Evolutionary conservation across 1,140 invertebrate species (phyloP), one percentile per base, ranked within the genome.

Genomic region (Drosophila leontia): DNA sequence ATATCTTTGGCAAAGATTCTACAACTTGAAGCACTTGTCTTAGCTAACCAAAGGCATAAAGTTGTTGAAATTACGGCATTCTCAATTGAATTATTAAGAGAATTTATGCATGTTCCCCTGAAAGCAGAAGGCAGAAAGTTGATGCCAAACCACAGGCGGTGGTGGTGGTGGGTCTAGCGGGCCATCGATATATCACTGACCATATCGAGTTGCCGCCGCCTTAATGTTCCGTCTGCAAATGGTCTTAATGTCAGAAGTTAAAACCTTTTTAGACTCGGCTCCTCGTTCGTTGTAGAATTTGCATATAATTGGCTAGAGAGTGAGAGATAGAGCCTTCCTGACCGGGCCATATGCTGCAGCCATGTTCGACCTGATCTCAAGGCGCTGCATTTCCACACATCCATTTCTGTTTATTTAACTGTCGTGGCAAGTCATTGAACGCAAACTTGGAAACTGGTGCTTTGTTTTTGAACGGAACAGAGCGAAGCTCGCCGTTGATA

Each of bases 241-340:
- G 84, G 84, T 87, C 75, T 90, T 87, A 87, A 87, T 87, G 84
- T 90, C 84, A 88, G 67, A 84, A 80, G 84, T 84, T 88, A 84
- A 86, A 78, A 75, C 69, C 84, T 83, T 87, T 85, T 88, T 82
- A 75, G 67, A 70, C 65, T 15, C 34, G 45, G 39, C 35, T 48
- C 65, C 35, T 65, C 67, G 42, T 60, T 15, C 17, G 59, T 29
- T 57, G 44, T 53, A 17, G 39, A 29, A 56, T 72, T 69, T 69
- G 35, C 64, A 68, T 71, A 29, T 71, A 72, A 63, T 53, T 64
- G 50, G 39, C 42, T 0, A 45, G 11, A 19, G 17, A 13, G 42
- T 12, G 44, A 3, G 3, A 41, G 15, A n/a, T 11, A 13, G 19
- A 65, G 48, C 42, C 55, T 44, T 26, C 17, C 45, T 53, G 69